Percentiles rank a stretch among this genome's conserved stretches.
Evolutionary conservation across 2,888 invertebrate species (phyloP).

Genomic region (Ochropacha duplaris): DNA sequence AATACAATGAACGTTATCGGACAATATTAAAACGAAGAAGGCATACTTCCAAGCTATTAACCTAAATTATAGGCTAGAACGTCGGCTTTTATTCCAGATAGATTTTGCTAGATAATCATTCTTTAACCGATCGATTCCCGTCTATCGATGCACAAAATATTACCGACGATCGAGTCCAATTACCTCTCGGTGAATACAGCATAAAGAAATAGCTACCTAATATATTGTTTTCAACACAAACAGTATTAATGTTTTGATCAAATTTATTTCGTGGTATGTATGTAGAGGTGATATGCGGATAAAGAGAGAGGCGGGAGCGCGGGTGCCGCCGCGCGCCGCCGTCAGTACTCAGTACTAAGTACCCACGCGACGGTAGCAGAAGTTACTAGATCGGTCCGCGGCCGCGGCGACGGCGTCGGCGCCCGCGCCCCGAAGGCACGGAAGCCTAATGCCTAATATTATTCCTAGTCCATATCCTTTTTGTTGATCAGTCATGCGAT

Average conservation of each 20-base stretch:
- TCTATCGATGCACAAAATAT: conserved; percentile 78
- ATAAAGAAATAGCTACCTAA: conserved; percentile 57
- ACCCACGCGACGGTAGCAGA: background rate
- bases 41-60: conserved; percentile 81
- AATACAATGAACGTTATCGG: conserved; percentile 78
- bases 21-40: conserved; percentile 79
- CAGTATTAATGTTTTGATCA: conserved; percentile 79
- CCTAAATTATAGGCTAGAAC: conserved; percentile 78
- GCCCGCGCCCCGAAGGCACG: conserved; percentile 61
- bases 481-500: conserved; percentile 84
- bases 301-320: conserved; percentile 61
- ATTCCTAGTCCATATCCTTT: conserved; percentile 84
- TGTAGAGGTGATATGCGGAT: conserved; percentile 78
- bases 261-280: conserved; percentile 71
- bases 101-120: conserved; percentile 81
- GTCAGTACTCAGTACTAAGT: conserved; percentile 4
- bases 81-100: conserved; percentile 82
- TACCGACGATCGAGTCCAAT: conserved; percentile 74
- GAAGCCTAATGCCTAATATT: conserved; percentile 80
- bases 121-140: conserved; percentile 69
- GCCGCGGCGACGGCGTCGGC: conserved; percentile 29
- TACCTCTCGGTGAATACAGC: conserved; percentile 65
- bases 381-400: conserved; percentile 11
- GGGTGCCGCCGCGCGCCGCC: conserved; percentile 26
- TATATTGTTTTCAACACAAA: conserved; percentile 70